Evolutionary conservation across 2,797 vertebrate species (phyloP), one percentile per base, ranked within the genome.

Genomic region (Nannoperca obscura): DNA sequence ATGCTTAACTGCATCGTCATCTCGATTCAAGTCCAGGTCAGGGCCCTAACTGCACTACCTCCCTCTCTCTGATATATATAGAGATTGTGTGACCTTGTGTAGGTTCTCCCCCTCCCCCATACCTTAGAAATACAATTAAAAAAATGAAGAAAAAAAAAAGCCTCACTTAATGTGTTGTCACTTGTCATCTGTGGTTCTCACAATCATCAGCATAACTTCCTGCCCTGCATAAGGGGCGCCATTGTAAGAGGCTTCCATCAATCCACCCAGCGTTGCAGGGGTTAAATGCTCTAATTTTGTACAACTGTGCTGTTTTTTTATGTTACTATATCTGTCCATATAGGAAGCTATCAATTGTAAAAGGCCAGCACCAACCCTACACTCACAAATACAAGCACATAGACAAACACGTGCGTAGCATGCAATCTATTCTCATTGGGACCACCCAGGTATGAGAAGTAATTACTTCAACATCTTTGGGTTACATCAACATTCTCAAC

Each of bases 381-480:
- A 81, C 46, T 47, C 71, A 73, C 70, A 19, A 34, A 36, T 38
- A 66, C 47, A 50, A 2, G 20, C 61, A 44, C 55, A 67, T 30
- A 69, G 15, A 59, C 52, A 76, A 40, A 34, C 8, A 50, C 66
- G 70, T 73, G 50, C 52, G 50, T 44, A 74, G 54, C 77, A 65
- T 58, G 64, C 64, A 55, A 67, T 79, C 57, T 84, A 74, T 90
- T 93, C 91, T 88, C 87, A 82, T 53, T 80, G 90, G 89, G 94
- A 94, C 88, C 91, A 96, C 90, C 90, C 91, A 94, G 91, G 88
- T 93, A 91, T 89, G 86, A 91, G 81, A 70, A 93, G 86, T 86
- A 94, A 96, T 93, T 88, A 91, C 79, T 87, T 91, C 91, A 94
- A 92, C 85, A 94, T 88, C 89, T 88, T 81, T 76, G 81, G 79